Base-by-base conservation (phyloP, 1,140 invertebrate genomes). In the Pseudomyrmex cubaensis region DNA sequence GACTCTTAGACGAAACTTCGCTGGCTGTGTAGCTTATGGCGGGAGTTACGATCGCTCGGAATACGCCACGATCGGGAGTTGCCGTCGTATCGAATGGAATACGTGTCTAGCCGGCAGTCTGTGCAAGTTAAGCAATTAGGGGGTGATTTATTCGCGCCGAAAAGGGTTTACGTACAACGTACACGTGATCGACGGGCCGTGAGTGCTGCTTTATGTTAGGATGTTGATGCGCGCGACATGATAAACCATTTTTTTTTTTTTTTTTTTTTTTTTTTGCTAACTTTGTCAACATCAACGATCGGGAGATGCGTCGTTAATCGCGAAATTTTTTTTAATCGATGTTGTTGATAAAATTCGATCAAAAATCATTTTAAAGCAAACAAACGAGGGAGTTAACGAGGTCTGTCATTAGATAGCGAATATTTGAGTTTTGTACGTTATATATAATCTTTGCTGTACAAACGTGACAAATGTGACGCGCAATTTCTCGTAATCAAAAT, bases 1-100 rank as follows among this genome's bases (percentile, higher is more conserved):
- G 44, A 54, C 66, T 84, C 75, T 80, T 70, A 62, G 52, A 35
- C 44, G 62, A 64, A 84, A 84, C 50, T 80, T 84, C 48, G 72
- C 35, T 4, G 4, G 12, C 12, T 59, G 2, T 59, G 35, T 10
- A 52, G 50, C 50, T 10, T 52, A 5, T 22, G 35, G 61, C 46
- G 59, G 72, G 22, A 22, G 44, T 35, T 22, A 12, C 73, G 48
- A 76, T 76, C 52, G 48, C 35, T 17, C 22, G 50, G 46, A 62
- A 77, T 12, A 52, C 7, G 13, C n/a, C 50, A n/a, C 46, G 25
- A 50, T 52, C 8, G 22, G n/a, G 22, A 48, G 2, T 54, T n/a
- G 56, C 44, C 57, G 13, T 52, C 17, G 57, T 72, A 20, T 35
- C 13, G 13, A 73, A 9, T 57, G 13, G 20, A 9, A 0, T 63